These are phyloP conservation scores for Rhingia rostrata DNA, from an alignment of 2,888 invertebrate species.

Conservation along the genomic window DNA sequence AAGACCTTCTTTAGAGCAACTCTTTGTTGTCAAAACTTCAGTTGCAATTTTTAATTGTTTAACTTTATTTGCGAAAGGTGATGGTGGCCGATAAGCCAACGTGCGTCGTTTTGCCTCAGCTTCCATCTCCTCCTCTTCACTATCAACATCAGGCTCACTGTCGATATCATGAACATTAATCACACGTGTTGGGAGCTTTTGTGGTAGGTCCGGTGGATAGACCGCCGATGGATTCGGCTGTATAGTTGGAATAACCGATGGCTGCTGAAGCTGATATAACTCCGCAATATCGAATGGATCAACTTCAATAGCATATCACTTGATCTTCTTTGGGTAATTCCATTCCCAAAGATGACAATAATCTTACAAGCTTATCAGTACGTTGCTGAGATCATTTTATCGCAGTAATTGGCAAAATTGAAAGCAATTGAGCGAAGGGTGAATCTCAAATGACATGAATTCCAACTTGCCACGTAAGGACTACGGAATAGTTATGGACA, in stretches of 20 bases:
- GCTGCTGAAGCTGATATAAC: slow-evolving; percentile 9
- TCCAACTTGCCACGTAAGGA: slow-evolving; percentile 74
- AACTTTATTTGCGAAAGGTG: slow-evolving; percentile 82
- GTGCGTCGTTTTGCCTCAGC: slow-evolving; percentile 36
- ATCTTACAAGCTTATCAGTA: slow-evolving; percentile 89
- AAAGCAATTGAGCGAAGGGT: slow-evolving; percentile 89
- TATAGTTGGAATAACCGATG: slow-evolving; percentile 23
- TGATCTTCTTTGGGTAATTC: slow-evolving; percentile 86
- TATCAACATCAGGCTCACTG: slow-evolving; percentile 37
- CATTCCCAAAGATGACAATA: slow-evolving; percentile 89
- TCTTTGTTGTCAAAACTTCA: slow-evolving; percentile 90
- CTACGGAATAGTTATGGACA: slow-evolving; percentile 77
- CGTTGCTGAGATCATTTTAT: slow-evolving; percentile 89
- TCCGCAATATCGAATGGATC: slow-evolving; percentile 30
- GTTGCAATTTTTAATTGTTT: slow-evolving; percentile 89
- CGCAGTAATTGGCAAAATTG: slow-evolving; percentile 90
- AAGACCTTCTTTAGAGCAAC: slow-evolving; percentile 92
- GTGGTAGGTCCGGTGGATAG: neutral
- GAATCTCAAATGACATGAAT: slow-evolving; percentile 86
- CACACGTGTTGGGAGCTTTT: neutral
- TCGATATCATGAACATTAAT: slow-evolving; percentile 56
- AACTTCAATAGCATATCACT: slow-evolving; percentile 28
- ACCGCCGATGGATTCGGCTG: neutral
- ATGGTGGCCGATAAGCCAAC: slow-evolving; percentile 68
- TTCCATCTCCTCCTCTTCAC: slow-evolving; percentile 27